Conservation (phyloP, 2,113 vertebrate species). For the Semicossyphus pulcher region DNA sequence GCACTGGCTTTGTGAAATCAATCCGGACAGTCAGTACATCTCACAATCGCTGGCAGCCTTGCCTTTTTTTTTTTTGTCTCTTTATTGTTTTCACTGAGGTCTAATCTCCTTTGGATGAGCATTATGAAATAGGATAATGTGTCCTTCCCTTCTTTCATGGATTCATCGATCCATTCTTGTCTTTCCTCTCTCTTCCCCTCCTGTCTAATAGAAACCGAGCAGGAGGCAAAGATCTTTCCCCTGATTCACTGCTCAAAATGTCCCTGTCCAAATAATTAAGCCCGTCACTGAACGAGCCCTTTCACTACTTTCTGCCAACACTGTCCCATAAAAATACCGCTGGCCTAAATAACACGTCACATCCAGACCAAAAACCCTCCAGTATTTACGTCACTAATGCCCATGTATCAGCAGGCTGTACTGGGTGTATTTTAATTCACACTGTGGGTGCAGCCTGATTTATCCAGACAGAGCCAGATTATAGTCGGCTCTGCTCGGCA, state of each 20-base stretch:
- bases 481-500: constrained; percentile 14
- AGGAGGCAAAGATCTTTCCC: not conserved
- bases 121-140: constrained; percentile 26
- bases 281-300: constrained; percentile 42
- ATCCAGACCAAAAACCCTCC: constrained; percentile 63
- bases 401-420: constrained; percentile 35
- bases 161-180: constrained; percentile 31
- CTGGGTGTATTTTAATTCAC: constrained; percentile 48
- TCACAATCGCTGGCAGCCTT: not conserved
- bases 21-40: not conserved
- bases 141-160: constrained; percentile 1
- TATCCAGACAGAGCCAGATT: constrained; percentile 50
- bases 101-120: constrained; percentile 33
- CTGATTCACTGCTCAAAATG: not conserved
- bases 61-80: not conserved
- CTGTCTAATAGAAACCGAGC: not conserved
- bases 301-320: constrained; percentile 60
- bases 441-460: constrained; percentile 45
- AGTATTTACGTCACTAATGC: constrained; percentile 65
- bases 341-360: constrained; percentile 68
- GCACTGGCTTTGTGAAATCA: constrained; percentile 2
- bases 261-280: constrained; percentile 52
- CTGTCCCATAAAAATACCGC: constrained; percentile 63
- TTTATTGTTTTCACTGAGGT: constrained; percentile 6
- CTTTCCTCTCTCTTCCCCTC: not conserved